phyloP scores from a whole-genome alignment of 2,113 vertebrate species.

The Phyllopteryx taeniolatus region DNA sequence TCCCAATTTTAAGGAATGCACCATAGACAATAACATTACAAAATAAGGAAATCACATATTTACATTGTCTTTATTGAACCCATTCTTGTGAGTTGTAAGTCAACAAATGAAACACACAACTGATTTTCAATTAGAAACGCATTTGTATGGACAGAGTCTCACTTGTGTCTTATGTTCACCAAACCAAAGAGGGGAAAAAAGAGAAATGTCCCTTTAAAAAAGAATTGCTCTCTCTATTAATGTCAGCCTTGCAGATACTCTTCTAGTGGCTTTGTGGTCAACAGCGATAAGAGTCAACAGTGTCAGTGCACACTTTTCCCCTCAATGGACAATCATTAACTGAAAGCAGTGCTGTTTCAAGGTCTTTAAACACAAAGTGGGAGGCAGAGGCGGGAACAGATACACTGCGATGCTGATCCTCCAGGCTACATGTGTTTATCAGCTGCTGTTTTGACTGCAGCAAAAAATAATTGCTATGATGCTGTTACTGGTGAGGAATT shows the following conservation, averaged over 20 bases:
- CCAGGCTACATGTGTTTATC: slow-evolving; percentile 17
- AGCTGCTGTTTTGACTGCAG: not conserved
- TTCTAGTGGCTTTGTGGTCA: slow-evolving; percentile 65
- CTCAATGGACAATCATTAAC: slow-evolving; percentile 74
- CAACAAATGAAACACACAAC: slow-evolving; percentile 25
- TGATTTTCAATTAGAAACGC: slow-evolving; percentile 47
- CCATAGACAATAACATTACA: not conserved
- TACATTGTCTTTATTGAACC: slow-evolving; percentile 1
- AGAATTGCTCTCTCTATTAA: slow-evolving; percentile 58
- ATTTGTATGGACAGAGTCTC: slow-evolving; percentile 23
- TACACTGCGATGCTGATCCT: slow-evolving; percentile 26
- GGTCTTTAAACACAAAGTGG: slow-evolving; percentile 64
- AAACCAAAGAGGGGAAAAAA: slow-evolving; percentile 25
- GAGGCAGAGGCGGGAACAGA: slow-evolving; percentile 5
- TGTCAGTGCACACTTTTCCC: slow-evolving; percentile 66
- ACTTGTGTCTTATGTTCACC: slow-evolving; percentile 28
- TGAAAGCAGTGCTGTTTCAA: slow-evolving; percentile 57
- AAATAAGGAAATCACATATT: slow-evolving; percentile 7
- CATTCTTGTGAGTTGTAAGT: not conserved
- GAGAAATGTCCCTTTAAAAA: slow-evolving; percentile 63
- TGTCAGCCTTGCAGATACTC: slow-evolving; percentile 62
- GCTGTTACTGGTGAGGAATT: not conserved
- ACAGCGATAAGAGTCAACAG: slow-evolving; percentile 71
- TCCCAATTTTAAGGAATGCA: not conserved
- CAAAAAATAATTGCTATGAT: slow-evolving; percentile 4